A percentile compares a stretch with the other conserved stretches of the same genome.
These are phyloP conservation scores for Girardia tigrina DNA, from an alignment of 2,888 invertebrate genomes.

Conservation along the genomic window DNA sequence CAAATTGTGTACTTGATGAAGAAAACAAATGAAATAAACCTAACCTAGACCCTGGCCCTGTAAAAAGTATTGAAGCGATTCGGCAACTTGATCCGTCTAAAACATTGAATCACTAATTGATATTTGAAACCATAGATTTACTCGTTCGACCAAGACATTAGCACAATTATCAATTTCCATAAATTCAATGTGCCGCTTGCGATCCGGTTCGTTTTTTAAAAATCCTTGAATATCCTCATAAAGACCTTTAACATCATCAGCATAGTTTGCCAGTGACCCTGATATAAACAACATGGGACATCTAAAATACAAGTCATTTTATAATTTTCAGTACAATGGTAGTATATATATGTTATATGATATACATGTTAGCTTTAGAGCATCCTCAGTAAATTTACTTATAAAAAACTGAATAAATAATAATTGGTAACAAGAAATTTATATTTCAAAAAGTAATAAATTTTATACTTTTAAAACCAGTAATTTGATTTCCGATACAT, in stretches of 20 bases:
- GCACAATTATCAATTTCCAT: conserved; percentile 14
- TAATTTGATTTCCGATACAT: too few relatives aligned
- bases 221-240: conserved; percentile 15
- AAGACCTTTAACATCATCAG: conserved; percentile 8
- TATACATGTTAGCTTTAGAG: too few relatives aligned
- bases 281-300: neutral
- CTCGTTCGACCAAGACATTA: conserved; percentile 12
- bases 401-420: too few relatives aligned
- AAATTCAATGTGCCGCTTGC: conserved; percentile 18
- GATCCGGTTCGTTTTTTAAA: neutral
- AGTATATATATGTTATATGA: too few relatives aligned
- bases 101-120: conserved; percentile 8
- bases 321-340: too few relatives aligned
- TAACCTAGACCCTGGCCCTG: conserved; percentile 14
- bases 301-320: too few relatives aligned
- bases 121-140: neutral
- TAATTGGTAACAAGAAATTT: too few relatives aligned
- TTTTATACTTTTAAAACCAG: too few relatives aligned
- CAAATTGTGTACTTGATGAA: too few relatives aligned
- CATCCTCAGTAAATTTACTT: too few relatives aligned
- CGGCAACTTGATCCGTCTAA: conserved; percentile 20
- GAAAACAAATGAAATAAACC: neutral
- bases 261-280: conserved; percentile 3
- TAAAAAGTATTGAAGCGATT: conserved; percentile 18
- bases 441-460: too few relatives aligned